Evolutionary conservation across 2,797 vertebrate species (phyloP), one percentile per base, ranked within the genome.

Genomic region (Sebastes taczanowskii): DNA sequence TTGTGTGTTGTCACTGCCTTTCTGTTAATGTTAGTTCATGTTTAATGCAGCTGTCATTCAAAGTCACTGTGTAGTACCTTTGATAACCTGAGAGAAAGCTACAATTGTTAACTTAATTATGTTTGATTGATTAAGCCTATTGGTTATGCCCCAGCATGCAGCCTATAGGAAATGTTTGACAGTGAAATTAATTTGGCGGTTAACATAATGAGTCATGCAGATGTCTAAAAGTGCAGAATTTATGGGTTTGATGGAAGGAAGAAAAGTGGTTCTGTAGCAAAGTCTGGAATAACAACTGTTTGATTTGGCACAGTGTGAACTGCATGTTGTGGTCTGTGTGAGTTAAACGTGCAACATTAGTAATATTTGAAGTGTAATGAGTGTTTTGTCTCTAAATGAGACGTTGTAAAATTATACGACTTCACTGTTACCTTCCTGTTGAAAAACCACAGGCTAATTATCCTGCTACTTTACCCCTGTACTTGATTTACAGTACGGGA

Each of bases 401-500:
- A 76, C 53, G 67, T 18, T 86, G 23, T 80, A 56, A 64, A 84
- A 82, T 75, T 16, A 69, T 20, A 68, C 0, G 5, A 61, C 55
- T 81, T 80, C 6, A 18, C 32, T 49, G 38, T 62, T 34, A 68
- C 27, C 66, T 61, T 74, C 58, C 52, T 63, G 25, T 11, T 20
- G 60, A 66, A 27, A 78, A 67, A 46, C 63, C 77, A 61, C 77
- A 63, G 55, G 71, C 32, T 22, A 81, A 74, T 77, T 77, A 79
- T 27, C 25, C 42, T 42, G 14, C 49, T 49, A 5, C n/a, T 76
- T 56, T 46, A 64, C 5, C 25, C 18, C 5, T 59, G 8, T n/a
- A 11, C 35, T 56, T 60, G 38, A 79, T 71, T 77, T 59, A 83
- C 16, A 65, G 32, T 59, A 59, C 8, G 25, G 55, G 34, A 80